Evolutionary conservation across 2,797 vertebrate species (phyloP), one percentile per base, ranked within the genome.

Genomic region (Morelia viridis): DNA sequence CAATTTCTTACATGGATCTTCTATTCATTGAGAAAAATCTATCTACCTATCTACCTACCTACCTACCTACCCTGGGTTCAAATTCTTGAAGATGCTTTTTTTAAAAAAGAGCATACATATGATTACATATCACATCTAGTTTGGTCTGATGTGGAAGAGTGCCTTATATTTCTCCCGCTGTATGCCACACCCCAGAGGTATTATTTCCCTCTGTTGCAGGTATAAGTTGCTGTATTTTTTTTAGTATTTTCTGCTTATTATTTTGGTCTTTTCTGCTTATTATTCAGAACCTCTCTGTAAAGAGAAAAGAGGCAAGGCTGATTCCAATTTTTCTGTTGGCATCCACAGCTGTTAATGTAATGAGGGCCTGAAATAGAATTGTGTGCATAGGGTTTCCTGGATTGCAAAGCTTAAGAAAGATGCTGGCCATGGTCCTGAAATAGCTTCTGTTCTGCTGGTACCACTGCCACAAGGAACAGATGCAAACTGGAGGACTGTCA

Each of bases 381-480:
- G 89, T 13, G 35, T 65, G 31, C 13, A 31, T 83, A 24, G 68
- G 50, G 83, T 57, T 93, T 91, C 68, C 60, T 65, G 68, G 80
- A 89, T 83, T 4, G 22, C 90, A 11, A 71, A 22, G 17, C 5
- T 65, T 15, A 3, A 53, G 13, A 26, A 64, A 65, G 22, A 46
- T 1, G 22, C 90, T 94, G 93, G 94, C 92, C 46, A 0, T 15
- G 83, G 92, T 94, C 0, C 94, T 93, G 92, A 95, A 91, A 12
- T 65, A 26, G 91, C 71, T 87, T 60, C 19, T 83, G 35, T 3
- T 89, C 7, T 46, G 15, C 85, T 5, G 61, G 0, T 93, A 85
- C 50, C 58, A 35, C 53, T 53, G 85, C 71, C 88, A 35, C 2
- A 61, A 92, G 92, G 90, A 71, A 90, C 83, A 87, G 92, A 89